phyloP scores from a whole-genome alignment of 2,113 vertebrate genomes.

The Carettochelys insculpta region DNA sequence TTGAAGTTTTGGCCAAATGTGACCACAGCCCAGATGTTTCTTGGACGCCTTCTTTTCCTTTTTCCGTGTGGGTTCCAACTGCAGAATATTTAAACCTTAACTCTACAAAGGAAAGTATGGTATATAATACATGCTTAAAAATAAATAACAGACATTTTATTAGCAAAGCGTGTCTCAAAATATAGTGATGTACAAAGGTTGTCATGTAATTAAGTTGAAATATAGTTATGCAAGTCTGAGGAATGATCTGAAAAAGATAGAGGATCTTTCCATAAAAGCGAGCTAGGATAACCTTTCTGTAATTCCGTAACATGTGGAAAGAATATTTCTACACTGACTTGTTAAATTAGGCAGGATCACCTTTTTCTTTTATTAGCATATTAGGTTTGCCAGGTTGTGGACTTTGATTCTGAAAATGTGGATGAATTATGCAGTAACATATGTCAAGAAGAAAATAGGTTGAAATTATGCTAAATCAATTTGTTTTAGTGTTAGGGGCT shows the following conservation, averaged over 20 bases:
- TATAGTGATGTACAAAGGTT: conserved; percentile 58
- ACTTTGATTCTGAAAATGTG: conserved; percentile 43
- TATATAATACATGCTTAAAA: conserved; percentile 14
- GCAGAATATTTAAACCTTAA: not conserved
- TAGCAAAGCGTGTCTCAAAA: conserved; percentile 64
- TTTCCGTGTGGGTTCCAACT: too few species aligned
- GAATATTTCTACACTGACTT: conserved; percentile 64
- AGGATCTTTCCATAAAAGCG: conserved; percentile 61
- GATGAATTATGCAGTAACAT: conserved; percentile 41
- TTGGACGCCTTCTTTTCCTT: too few species aligned
- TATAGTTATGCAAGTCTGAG: conserved; percentile 57
- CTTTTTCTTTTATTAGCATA: conserved; percentile 73
- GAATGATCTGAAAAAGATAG: conserved; percentile 65
- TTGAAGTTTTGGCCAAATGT: too few species aligned
- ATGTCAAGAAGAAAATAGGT: conserved; percentile 56
- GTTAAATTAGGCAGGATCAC: conserved; percentile 75
- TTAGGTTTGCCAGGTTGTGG: conserved; percentile 54
- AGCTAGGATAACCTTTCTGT: conserved; percentile 62
- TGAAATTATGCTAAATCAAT: conserved; percentile 51
- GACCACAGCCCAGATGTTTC: too few species aligned
- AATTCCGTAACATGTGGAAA: conserved; percentile 72
- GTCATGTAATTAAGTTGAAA: conserved; percentile 64
- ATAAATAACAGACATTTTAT: conserved; percentile 65
- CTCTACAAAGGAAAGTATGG: conserved; percentile 7
- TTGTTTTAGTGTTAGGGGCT: conserved; percentile 4